Evolutionary conservation across 2,797 vertebrate species (phyloP).

Genomic region (Somateria mollissima): DNA sequence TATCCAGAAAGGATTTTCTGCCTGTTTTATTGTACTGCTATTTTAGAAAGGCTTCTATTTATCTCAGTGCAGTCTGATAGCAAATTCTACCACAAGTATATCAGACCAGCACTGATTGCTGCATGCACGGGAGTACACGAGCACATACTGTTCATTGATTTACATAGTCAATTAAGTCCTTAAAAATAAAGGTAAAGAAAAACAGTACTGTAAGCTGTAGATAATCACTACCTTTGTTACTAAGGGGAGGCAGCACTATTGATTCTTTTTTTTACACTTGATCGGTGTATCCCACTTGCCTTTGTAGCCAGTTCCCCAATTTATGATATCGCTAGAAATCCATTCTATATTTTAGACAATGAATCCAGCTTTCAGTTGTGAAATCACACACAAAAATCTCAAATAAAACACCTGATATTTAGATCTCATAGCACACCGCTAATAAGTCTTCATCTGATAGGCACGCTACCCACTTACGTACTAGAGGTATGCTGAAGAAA

Average conservation of each 20-base stretch:
- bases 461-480: not conserved
- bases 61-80: not conserved
- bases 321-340: not conserved
- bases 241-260: not conserved
- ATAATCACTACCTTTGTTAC: conserved; percentile 18
- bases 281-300: not conserved
- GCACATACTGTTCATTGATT: conserved; percentile 4
- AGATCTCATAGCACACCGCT: not conserved
- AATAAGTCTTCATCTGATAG: not conserved
- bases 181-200: conserved; percentile 49
- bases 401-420: not conserved
- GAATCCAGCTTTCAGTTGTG: not conserved
- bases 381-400: not conserved
- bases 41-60: conserved; percentile 1
- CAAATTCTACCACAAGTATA: not conserved
- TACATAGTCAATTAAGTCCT: conserved; percentile 36
- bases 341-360: not conserved
- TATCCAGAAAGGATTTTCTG: conserved; percentile 19
- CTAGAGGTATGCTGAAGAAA: not conserved
- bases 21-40: not conserved
- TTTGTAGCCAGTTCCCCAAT: not conserved
- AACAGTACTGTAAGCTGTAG: not conserved
- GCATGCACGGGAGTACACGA: not conserved
- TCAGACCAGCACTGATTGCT: not conserved
- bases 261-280: not conserved